Conservation (phyloP, 2,888 invertebrate species). For the Cremastinae sp. region DNA sequence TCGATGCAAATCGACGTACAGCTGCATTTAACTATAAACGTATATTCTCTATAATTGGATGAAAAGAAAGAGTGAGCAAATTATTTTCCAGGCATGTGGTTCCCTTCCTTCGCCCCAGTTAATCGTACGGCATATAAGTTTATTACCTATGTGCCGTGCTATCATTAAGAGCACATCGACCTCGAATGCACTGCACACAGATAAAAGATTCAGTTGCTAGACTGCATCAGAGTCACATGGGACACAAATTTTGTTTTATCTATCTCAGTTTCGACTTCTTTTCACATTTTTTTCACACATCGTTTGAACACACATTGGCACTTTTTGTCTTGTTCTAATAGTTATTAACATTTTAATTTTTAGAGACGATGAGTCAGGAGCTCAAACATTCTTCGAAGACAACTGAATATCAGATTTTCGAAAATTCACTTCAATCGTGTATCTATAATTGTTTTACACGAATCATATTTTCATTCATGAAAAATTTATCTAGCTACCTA, state of each 20-base stretch:
- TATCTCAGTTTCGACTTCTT: background rate
- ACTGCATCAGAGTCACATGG: conserved; percentile 6
- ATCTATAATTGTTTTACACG: too few relatives aligned
- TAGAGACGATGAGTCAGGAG: too few relatives aligned
- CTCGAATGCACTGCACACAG: conserved; percentile 11
- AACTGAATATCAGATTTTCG: too few relatives aligned
- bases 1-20: conserved; percentile 34
- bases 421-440: too few relatives aligned
- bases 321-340: conserved; percentile 22
- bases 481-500: too few relatives aligned
- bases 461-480: too few relatives aligned
- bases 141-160: too few relatives aligned
- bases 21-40: conserved; percentile 4
- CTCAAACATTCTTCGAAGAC: too few relatives aligned
- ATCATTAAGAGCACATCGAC: conserved; percentile 25
- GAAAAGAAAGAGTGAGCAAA: conserved; percentile 46
- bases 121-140: conserved; percentile 2
- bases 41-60: background rate
- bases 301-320: conserved; percentile 60
- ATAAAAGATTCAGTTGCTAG: conserved; percentile 32
- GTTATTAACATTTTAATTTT: too few relatives aligned
- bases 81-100: conserved; percentile 22
- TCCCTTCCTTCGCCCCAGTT: conserved; percentile 26
- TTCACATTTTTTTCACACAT: conserved; percentile 21
- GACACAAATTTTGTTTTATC: conserved; percentile 22